phyloP scores from a whole-genome alignment of 1,140 invertebrate species.

The Bombus fervidus region DNA sequence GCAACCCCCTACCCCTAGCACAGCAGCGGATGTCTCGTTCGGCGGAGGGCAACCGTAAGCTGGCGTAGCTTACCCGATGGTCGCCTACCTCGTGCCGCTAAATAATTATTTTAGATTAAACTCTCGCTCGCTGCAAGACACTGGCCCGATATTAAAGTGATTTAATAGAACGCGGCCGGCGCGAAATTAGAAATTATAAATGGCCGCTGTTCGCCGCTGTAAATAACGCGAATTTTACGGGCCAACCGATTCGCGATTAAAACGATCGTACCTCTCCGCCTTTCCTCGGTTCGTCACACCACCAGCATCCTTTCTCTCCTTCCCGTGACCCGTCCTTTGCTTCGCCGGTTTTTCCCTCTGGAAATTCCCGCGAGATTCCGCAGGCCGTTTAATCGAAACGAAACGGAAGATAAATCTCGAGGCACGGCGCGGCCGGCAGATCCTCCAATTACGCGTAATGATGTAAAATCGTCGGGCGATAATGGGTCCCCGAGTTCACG shows the following conservation, averaged over 20 bases:
- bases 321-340: too few species aligned
- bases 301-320: too few species aligned
- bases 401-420: constrained; percentile 45
- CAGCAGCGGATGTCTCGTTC: constrained; percentile 15
- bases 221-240: constrained; percentile 17
- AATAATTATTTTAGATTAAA: constrained; percentile 47
- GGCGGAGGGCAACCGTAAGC: neutral
- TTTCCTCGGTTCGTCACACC: neutral
- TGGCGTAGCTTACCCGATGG: constrained; percentile 1
- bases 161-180: constrained; percentile 29
- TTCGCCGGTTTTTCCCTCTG: neutral
- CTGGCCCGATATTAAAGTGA: constrained; percentile 33
- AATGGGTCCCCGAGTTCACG: constrained; percentile 59
- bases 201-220: neutral
- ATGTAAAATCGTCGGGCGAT: constrained; percentile 74
- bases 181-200: constrained; percentile 41
- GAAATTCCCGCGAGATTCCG: constrained; percentile 4
- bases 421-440: constrained; percentile 17
- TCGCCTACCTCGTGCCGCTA: neutral
- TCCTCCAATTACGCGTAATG: constrained; percentile 74
- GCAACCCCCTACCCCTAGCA: neutral
- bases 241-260: constrained; percentile 5
- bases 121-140: constrained; percentile 35
- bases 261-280: neutral
- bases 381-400: constrained; percentile 42